Evolutionary conservation across 1,140 invertebrate genomes (phyloP).

Genomic region (Drosophila parvula): DNA sequence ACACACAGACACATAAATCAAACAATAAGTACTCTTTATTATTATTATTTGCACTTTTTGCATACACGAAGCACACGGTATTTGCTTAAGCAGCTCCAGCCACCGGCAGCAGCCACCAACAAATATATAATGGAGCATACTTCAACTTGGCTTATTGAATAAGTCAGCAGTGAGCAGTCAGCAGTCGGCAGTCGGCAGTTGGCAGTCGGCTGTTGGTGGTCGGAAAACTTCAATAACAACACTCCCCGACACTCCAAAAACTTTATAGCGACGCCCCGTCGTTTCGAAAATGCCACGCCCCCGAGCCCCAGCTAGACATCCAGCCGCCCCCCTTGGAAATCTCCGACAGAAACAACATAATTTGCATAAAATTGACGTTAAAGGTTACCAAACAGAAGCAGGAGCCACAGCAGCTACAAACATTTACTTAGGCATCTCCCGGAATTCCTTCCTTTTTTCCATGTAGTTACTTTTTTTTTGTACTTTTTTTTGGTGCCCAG

Average conservation of each 20-base stretch:
- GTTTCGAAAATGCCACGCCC: conserved; percentile 66
- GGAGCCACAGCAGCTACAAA: conserved; percentile 67
- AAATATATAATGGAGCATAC: conserved; percentile 72
- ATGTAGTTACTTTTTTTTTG: conserved; percentile 5
- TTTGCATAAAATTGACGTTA: conserved; percentile 84
- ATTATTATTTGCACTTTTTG: conserved; percentile 84
- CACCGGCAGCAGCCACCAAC: conserved; percentile 45
- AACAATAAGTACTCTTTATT: conserved; percentile 84
- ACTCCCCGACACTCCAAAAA: conserved; percentile 62
- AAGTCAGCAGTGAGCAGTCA: conserved; percentile 66
- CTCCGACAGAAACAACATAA: conserved; percentile 75
- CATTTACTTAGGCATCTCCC: conserved; percentile 76
- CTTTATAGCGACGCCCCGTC: conserved; percentile 72
- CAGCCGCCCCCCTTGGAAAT: conserved; percentile 26
- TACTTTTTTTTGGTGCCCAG: conserved; percentile 23
- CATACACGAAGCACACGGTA: conserved; percentile 69
- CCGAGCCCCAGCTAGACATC: conserved; percentile 24
- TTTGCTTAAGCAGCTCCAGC: conserved; percentile 72
- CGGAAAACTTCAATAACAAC: conserved; percentile 79
- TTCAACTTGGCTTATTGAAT: conserved; percentile 84
- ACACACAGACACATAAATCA: conserved; percentile 84
- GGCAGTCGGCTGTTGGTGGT: conserved; percentile 35
- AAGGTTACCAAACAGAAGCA: conserved; percentile 65
- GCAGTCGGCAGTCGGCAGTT: conserved; percentile 49
- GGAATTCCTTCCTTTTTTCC: conserved; percentile 33